These are phyloP conservation scores for Eristalis arbustorum DNA, from an alignment of 2,888 invertebrate species.

Conservation along the genomic window DNA sequence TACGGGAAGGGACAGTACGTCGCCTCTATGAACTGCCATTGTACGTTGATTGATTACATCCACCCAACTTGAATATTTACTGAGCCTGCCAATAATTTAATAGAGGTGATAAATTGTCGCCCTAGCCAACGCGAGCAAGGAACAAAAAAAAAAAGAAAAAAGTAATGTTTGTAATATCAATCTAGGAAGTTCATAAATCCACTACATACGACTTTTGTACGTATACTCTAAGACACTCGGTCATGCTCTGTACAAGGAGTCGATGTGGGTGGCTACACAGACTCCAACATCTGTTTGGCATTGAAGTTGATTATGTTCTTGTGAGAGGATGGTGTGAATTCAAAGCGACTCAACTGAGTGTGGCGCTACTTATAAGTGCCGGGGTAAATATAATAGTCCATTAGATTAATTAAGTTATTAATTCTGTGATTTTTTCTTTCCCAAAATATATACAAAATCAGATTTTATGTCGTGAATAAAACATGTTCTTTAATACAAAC, in stretches of 20 bases:
- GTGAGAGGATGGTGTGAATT: conserved; percentile 13
- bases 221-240: background rate
- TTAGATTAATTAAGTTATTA: conserved; percentile 34
- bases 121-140: background rate
- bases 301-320: conserved; percentile 31
- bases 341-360: conserved; percentile 19
- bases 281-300: conserved; percentile 34
- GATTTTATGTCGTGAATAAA: background rate
- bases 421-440: background rate
- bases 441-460: background rate
- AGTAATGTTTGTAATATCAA: conserved; percentile 43
- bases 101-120: conserved; percentile 55
- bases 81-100: conserved; percentile 59
- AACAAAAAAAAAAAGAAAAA: conserved; percentile 27
- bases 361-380: background rate
- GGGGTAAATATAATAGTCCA: conserved; percentile 16
- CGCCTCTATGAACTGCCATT: conserved; percentile 28
- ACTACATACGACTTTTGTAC: background rate
- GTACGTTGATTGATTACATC: conserved; percentile 49
- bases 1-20: conserved; percentile 8
- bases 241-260: conserved; percentile 14
- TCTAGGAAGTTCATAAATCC: conserved; percentile 37
- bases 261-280: conserved; percentile 28
- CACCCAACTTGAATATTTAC: conserved; percentile 30
- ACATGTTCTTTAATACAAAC: background rate